Conservation (phyloP, 2,113 vertebrate species). For the Cynocephalus volans region DNA sequence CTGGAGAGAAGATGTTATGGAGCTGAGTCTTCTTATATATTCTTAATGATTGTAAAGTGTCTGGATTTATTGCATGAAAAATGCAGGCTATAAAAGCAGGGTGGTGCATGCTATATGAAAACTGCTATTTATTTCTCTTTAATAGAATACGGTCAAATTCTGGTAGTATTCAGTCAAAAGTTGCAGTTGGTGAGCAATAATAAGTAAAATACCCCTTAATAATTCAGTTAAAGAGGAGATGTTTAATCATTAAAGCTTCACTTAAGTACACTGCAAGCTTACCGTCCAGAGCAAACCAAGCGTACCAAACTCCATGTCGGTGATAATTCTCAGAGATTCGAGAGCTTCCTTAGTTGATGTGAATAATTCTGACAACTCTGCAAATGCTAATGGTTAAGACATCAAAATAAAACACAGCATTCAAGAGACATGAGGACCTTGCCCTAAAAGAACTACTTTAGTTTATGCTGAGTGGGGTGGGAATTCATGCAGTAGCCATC, state of each 20-base stretch:
- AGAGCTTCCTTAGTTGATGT: constrained; percentile 12
- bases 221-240: constrained; percentile 45
- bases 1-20: constrained; percentile 38
- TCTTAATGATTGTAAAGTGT: constrained; percentile 72
- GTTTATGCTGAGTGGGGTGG: constrained; percentile 3
- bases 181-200: constrained; percentile 51
- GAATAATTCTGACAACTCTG: constrained; percentile 45
- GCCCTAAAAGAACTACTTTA: constrained; percentile 1
- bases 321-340: constrained; percentile 17
- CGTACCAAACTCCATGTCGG: background rate
- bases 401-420: constrained; percentile 59
- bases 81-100: constrained; percentile 66
- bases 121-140: constrained; percentile 63
- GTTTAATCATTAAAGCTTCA: constrained; percentile 47
- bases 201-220: constrained; percentile 62
- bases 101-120: constrained; percentile 15
- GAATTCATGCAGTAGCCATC: background rate
- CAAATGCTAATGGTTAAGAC: constrained; percentile 54
- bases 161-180: constrained; percentile 57
- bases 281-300: constrained; percentile 45
- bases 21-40: constrained; percentile 49
- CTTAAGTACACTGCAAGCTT: constrained; percentile 10
- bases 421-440: background rate
- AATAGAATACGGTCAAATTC: constrained; percentile 55
- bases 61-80: constrained; percentile 67